Conservation (phyloP, 2,797 vertebrate species). For the Anabacerthia variegaticeps region DNA sequence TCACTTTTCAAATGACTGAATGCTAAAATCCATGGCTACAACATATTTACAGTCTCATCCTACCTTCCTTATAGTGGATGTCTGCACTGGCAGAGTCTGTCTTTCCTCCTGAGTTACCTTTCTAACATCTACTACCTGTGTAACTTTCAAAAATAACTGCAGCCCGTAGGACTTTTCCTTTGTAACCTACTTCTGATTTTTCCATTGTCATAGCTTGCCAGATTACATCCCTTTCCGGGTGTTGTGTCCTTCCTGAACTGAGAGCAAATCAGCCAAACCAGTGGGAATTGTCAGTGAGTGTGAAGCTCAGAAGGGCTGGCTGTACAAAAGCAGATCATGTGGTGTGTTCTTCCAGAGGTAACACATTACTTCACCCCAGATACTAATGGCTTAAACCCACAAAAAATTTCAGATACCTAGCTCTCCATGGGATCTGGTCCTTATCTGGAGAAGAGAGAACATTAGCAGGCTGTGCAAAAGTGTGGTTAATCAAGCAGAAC, state of each 20-base stretch:
- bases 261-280: neutral
- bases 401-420: rapidly evolving
- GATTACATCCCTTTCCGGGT: neutral
- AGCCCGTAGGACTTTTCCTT: neutral
- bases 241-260: neutral
- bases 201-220: neutral
- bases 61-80: neutral
- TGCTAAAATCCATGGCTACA: neutral
- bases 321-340: neutral
- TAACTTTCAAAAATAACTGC: neutral
- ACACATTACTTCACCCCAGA: neutral
- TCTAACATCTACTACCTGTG: neutral
- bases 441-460: neutral
- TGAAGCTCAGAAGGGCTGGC: neutral
- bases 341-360: neutral
- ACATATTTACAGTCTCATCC: neutral
- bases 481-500: neutral
- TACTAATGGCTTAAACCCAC: neutral
- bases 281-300: neutral
- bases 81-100: neutral
- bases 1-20: neutral
- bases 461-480: neutral
- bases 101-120: neutral
- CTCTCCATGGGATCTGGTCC: neutral
- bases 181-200: neutral